Evolutionary conservation across 2,797 vertebrate species (phyloP).

Genomic region (Botia almorhae): DNA sequence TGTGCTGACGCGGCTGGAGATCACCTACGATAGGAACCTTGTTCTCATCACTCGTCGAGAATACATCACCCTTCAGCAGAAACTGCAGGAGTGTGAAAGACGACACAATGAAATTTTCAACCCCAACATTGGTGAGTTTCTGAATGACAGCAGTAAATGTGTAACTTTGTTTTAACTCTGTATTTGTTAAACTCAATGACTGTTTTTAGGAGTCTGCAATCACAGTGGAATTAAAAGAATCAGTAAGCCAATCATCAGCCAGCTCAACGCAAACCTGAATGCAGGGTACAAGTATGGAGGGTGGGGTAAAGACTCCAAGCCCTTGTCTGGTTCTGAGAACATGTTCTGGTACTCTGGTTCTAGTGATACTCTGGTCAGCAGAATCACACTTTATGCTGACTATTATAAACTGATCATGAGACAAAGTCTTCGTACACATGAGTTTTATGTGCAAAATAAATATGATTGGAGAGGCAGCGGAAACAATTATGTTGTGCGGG

Average conservation of each 20-base stretch:
- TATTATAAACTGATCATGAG: conserved; percentile 74
- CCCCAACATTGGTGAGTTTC: conserved; percentile 54
- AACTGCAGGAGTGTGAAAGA: conserved; percentile 58
- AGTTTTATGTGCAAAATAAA: background rate
- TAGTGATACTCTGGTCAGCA: conserved; percentile 42
- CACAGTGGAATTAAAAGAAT: background rate
- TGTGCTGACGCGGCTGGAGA: conserved; percentile 54
- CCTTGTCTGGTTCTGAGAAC: conserved; percentile 67
- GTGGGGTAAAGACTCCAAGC: conserved; percentile 79
- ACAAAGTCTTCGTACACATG: conserved; percentile 59
- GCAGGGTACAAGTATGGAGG: conserved; percentile 64
- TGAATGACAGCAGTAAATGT: background rate
- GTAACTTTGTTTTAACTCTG: background rate
- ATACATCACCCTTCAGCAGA: conserved; percentile 55
- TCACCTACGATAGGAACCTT: conserved; percentile 59
- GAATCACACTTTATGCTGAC: conserved; percentile 67
- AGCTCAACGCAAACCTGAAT: conserved; percentile 70
- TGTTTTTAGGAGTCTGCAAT: conserved; percentile 1
- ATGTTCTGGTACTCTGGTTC: conserved; percentile 73
- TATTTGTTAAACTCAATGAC: background rate
- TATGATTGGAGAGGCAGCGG: conserved; percentile 67
- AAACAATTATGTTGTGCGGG: conserved; percentile 74
- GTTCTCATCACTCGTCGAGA: conserved; percentile 58
- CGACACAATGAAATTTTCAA: conserved; percentile 60
- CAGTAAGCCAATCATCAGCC: conserved; percentile 67